These are phyloP conservation scores for Melanocharis versteri DNA, from an alignment of 2,113 vertebrate species.

Conservation along the genomic window DNA sequence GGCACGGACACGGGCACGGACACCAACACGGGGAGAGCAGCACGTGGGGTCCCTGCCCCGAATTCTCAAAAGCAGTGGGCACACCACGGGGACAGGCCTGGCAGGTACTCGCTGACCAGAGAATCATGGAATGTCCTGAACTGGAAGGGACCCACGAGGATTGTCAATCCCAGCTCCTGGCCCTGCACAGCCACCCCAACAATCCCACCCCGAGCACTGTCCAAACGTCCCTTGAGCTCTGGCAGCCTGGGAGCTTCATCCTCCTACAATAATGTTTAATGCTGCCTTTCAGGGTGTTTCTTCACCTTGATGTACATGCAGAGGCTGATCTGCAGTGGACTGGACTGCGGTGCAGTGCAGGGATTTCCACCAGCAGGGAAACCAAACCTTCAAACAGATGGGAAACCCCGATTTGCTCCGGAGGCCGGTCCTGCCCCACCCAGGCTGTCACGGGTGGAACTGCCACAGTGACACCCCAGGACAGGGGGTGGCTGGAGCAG, in stretches of 20 bases:
- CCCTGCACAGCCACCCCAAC: not conserved
- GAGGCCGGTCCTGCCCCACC: not conserved
- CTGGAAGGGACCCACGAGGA: not conserved
- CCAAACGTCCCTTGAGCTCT: not conserved
- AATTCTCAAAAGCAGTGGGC: not conserved
- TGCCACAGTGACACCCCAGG: not conserved
- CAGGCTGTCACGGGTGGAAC: accelerated
- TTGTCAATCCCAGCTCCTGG: not conserved
- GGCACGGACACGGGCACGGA: too few species aligned
- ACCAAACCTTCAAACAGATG: not conserved
- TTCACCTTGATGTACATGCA: accelerated
- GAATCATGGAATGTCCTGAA: not conserved
- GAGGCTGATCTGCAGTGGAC: not conserved
- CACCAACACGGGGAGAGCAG: not conserved
- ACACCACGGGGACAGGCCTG: not conserved
- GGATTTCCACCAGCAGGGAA: not conserved
- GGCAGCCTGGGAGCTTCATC: not conserved
- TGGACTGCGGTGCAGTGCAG: not conserved
- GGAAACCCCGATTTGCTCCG: not conserved
- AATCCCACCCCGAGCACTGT: not conserved
- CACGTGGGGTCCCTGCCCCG: not conserved
- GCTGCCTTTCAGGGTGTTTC: not conserved
- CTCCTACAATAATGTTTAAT: not conserved
- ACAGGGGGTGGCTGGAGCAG: too few species aligned
- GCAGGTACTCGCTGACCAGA: not conserved